Conservation (phyloP, 2,888 invertebrate species). For the Dyspetes luteomarginatus region DNA sequence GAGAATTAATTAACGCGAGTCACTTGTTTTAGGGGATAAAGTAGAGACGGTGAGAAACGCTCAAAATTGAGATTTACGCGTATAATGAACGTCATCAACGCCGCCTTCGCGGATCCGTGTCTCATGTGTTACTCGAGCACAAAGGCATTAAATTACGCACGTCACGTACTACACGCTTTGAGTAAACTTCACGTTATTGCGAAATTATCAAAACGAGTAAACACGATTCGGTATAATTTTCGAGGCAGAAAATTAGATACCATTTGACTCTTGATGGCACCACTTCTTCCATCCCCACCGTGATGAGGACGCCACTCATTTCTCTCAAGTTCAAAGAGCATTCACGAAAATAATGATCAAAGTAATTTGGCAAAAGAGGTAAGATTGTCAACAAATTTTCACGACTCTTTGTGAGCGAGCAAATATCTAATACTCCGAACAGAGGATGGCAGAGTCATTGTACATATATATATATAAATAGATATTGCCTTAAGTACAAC, state of each 20-base stretch:
- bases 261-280: slow-evolving; percentile 34
- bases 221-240: slow-evolving; percentile 47
- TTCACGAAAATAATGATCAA: slow-evolving; percentile 41
- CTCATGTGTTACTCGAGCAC: no score
- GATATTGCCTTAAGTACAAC: slow-evolving; percentile 13
- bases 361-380: slow-evolving; percentile 52
- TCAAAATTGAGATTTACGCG: no score
- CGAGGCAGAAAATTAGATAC: slow-evolving; percentile 43
- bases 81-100: no score
- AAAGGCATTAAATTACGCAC: no score
- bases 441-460: no score
- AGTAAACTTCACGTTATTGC: slow-evolving; percentile 50
- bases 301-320: neutral
- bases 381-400: slow-evolving; percentile 17
- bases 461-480: no score
- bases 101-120: no score
- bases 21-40: neutral
- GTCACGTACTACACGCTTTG: slow-evolving; percentile 24
- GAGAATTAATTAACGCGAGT: neutral
- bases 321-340: neutral
- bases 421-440: no score
- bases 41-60: neutral
- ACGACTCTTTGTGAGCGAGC: slow-evolving; percentile 34
- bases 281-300: slow-evolving; percentile 8
- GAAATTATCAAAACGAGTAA: slow-evolving; percentile 13